Evolutionary conservation across 2,888 invertebrate genomes (phyloP).

Genomic region (Tetrapedia diversipes): DNA sequence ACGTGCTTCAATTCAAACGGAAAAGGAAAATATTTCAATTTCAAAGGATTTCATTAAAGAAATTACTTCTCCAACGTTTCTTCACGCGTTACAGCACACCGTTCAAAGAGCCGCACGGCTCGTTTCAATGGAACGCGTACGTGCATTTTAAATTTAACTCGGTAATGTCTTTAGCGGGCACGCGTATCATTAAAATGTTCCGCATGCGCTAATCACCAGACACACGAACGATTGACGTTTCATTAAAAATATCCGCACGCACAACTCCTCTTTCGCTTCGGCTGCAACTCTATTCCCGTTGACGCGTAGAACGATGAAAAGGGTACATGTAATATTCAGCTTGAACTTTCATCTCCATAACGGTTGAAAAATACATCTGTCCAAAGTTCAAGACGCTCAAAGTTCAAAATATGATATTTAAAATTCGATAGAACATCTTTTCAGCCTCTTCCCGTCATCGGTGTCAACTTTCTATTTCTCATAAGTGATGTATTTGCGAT

Average conservation of each 20-base stretch:
- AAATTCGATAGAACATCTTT: no score
- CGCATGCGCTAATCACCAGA: conserved; percentile 59
- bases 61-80: conserved; percentile 17
- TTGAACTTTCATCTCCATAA: conserved; percentile 9
- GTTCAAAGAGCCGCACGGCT: conserved; percentile 26
- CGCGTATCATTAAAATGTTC: conserved; percentile 58
- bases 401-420: no score
- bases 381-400: no score
- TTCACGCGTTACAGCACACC: conserved; percentile 9
- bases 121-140: conserved; percentile 38
- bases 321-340: neutral
- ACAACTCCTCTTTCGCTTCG: conserved; percentile 31
- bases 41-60: neutral
- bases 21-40: neutral
- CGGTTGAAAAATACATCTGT: no score
- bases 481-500: no score
- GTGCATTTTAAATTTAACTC: conserved; percentile 50
- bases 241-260: conserved; percentile 58
- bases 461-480: no score
- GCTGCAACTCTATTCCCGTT: conserved; percentile 49
- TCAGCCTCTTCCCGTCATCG: no score
- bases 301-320: neutral
- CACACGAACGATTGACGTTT: conserved; percentile 51
- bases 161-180: conserved; percentile 38
- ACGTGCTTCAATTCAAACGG: neutral